A percentile compares a stretch with the other conserved stretches of the same genome.
Evolutionary conservation across 2,797 vertebrate species (phyloP).

Genomic region (Poeciliopsis presidionis): DNA sequence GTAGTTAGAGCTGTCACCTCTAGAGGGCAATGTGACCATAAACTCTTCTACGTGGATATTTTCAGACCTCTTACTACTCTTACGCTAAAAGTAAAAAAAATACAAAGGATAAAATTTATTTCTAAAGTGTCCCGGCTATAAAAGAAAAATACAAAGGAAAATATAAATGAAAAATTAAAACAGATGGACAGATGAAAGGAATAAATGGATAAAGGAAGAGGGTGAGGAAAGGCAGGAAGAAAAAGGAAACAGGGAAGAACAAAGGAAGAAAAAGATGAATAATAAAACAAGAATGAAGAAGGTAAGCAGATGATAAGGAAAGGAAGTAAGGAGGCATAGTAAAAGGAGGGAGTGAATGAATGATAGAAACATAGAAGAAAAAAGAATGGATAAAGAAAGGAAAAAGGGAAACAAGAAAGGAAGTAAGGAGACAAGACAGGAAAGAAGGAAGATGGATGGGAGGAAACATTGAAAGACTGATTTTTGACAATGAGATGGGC

Average conservation of each 20-base stretch:
- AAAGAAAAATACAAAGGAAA: neutral
- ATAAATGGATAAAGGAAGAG: neutral
- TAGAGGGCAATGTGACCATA: slow-evolving; percentile 14
- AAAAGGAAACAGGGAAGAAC: neutral
- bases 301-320: neutral
- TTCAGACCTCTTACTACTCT: neutral
- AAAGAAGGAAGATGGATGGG: neutral
- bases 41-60: neutral
- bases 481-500: neutral
- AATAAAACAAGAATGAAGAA: neutral
- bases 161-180: neutral
- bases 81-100: neutral
- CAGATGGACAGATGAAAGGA: neutral
- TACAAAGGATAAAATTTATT: neutral
- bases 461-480: neutral
- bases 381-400: neutral
- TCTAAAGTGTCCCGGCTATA: neutral
- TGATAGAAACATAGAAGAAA: neutral
- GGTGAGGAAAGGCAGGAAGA: neutral
- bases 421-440: neutral
- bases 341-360: neutral
- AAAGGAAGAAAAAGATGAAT: neutral
- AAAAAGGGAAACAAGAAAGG: neutral
- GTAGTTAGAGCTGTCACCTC: neutral
- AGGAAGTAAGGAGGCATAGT: neutral